Conservation (phyloP, 2,113 vertebrate species). For the Carassius carassius region DNA sequence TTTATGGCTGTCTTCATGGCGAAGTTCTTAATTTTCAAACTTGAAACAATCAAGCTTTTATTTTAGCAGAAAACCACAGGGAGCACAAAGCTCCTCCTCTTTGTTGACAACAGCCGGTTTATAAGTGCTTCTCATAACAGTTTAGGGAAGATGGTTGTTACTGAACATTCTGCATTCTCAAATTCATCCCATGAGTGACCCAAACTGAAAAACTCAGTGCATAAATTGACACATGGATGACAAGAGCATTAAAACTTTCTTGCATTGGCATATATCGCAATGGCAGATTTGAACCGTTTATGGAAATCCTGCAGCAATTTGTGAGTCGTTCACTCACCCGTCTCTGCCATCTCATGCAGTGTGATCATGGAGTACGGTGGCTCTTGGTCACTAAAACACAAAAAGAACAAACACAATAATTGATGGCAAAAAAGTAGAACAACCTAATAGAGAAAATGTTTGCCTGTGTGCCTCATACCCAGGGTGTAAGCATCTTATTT, state of each 20-base stretch:
- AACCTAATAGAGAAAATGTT: conserved; percentile 3
- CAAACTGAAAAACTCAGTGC: neutral
- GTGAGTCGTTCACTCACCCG: conserved; percentile 77
- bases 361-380: conserved; percentile 99
- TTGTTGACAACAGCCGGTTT: neutral
- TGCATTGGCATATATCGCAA: neutral
- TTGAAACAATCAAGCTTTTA: no score
- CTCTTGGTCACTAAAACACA: conserved; percentile 94
- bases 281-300: neutral
- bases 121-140: conserved; percentile 1
- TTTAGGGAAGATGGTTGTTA: no score
- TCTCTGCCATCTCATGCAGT: conserved; percentile 99
- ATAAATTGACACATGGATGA: neutral
- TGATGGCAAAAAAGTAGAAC: neutral
- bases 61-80: no score
- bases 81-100: neutral
- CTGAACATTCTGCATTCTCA: no score
- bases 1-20: neutral
- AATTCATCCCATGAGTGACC: no score
- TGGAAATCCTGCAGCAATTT: neutral
- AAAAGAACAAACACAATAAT: conserved; percentile 18
- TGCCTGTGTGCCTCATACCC: neutral
- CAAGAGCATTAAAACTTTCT: neutral
- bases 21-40: no score
- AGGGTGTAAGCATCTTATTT: conserved; percentile 25